Evolutionary conservation across 2,113 vertebrate genomes (phyloP), one percentile per base, ranked within the genome.

Genomic region (Melospiza melodia): DNA sequence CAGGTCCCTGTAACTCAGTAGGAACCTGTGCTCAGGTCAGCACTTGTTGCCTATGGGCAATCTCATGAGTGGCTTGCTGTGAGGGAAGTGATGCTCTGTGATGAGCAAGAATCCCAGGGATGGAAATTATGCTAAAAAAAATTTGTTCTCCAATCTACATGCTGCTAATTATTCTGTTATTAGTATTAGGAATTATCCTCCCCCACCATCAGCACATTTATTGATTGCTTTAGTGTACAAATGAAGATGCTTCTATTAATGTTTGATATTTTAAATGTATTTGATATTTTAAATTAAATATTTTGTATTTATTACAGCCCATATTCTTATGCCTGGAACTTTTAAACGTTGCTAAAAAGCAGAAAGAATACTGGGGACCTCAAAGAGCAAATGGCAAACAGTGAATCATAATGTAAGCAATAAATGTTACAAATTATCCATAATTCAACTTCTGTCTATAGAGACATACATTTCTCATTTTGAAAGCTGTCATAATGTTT

Each of bases 81-180:
- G 31, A 54, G 20, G 11, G 25, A 49, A 75, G 11, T 6, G 17
- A 13, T 78, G 33, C 8, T 75, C 23, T 69, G 61, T 30, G n/a
- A 41, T 20, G 15, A 33, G 41, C 15, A 80, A 44, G 17, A 73
- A n/a, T 25, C 58, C 7, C 4, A 5, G 17, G 23, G 33, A 16
- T 54, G 17, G 17, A 92, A 86, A 77, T 10, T 3, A 49, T 33
- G 37, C 1, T 7, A 5, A 24, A 27, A 61, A 55, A 72, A 62
- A 27, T 1, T 0, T 0, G 2, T 71, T 87, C 12, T 13, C 3
- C 15, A 49, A 5, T 23, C 0, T 13, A 44, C 18, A 27, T 31
- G 7, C 24, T 92, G 12, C 5, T 61, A 77, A 74, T 73, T 67
- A 25, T 37, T 73, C 37, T 49, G 31, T 43, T 62, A 62, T 16